phyloP scores from a whole-genome alignment of 2,113 vertebrate species.

The Calidris pugnax region DNA sequence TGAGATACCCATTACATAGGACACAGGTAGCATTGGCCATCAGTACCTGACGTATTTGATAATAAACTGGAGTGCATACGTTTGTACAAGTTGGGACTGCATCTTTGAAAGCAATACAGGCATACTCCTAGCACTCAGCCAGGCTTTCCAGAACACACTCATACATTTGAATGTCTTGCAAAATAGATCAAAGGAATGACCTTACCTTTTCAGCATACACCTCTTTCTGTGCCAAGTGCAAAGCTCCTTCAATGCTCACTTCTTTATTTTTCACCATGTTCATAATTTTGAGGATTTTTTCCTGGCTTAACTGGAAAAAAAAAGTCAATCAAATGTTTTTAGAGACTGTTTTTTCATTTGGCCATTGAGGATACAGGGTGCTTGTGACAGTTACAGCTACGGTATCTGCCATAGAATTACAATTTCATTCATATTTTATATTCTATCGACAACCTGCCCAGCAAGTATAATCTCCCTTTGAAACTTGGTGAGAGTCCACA shows the following conservation, averaged over 20 bases:
- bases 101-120: background rate
- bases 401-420: background rate
- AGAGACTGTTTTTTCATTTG: background rate
- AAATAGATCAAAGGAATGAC: background rate
- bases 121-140: background rate
- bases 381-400: background rate
- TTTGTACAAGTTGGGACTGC: background rate
- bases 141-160: background rate
- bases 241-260: constrained; percentile 77
- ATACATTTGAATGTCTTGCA: background rate
- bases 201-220: background rate
- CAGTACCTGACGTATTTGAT: accelerated
- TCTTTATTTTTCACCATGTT: constrained; percentile 81
- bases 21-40: background rate
- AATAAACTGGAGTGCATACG: background rate
- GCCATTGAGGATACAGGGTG: background rate
- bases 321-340: background rate
- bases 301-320: constrained; percentile 20
- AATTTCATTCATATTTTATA: constrained; percentile 17
- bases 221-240: constrained; percentile 71
- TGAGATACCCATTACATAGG: accelerated
- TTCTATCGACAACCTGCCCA: background rate
- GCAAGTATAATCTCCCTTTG: constrained; percentile 38
- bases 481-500: background rate
- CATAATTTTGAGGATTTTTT: constrained; percentile 66